These are phyloP conservation scores for Fistularia commersonii DNA, from an alignment of 2,797 vertebrate genomes.

Conservation along the genomic window DNA sequence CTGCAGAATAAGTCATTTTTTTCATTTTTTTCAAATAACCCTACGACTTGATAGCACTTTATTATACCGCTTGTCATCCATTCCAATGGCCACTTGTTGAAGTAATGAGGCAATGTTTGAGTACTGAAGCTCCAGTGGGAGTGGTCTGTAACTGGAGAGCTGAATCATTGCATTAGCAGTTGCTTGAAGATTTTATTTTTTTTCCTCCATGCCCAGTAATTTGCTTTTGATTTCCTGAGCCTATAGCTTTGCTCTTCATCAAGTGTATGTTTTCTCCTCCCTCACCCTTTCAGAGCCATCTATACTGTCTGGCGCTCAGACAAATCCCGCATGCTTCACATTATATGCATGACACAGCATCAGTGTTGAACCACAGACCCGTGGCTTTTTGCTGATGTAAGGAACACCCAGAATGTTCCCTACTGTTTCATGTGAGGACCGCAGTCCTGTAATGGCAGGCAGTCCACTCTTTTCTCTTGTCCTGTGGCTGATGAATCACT, in stretches of 20 bases:
- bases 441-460: conserved; percentile 12
- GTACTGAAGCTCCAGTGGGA: conserved; percentile 16
- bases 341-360: conserved; percentile 55
- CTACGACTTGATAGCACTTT: too few relatives aligned
- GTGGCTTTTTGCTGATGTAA: conserved; percentile 56
- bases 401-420: conserved; percentile 55
- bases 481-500: conserved; percentile 28
- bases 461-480: conserved; percentile 14
- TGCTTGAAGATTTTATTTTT: conserved; percentile 7
- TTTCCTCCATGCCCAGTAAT: background rate
- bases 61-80: conserved; percentile 6
- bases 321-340: conserved; percentile 45
- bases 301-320: conserved; percentile 22
- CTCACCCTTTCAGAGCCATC: conserved; percentile 25
- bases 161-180: conserved; percentile 11
- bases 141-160: conserved; percentile 15
- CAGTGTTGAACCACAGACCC: conserved; percentile 42
- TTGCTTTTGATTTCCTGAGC: conserved; percentile 1
- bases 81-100: conserved; percentile 21
- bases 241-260: conserved; percentile 7
- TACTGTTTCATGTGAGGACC: conserved; percentile 32
- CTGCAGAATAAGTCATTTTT: too few relatives aligned
- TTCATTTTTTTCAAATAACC: too few relatives aligned
- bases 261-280: background rate
- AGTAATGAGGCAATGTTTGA: background rate